These are phyloP conservation scores for Drosophila repleta DNA, from an alignment of 1,140 invertebrate genomes.

Conservation along the genomic window DNA sequence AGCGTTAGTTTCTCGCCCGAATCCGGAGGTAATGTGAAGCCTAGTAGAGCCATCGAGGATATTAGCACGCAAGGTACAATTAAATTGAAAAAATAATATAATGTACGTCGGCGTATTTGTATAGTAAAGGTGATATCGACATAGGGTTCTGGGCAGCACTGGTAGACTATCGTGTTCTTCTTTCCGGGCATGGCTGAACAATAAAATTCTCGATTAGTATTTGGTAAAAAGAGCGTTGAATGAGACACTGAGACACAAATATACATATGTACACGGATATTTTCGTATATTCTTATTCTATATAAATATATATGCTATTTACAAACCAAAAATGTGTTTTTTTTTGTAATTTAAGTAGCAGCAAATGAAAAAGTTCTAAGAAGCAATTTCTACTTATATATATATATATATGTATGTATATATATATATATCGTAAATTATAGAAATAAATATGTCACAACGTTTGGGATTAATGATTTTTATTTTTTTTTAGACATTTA, in stretches of 20 bases:
- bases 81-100: constrained; percentile 99
- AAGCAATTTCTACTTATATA: constrained; percentile 52
- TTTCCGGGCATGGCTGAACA: constrained; percentile 92
- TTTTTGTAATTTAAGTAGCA: constrained; percentile 7
- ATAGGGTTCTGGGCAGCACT: constrained; percentile 96
- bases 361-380: constrained; percentile 62
- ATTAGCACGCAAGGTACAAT: constrained; percentile 99
- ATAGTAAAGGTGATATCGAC: constrained; percentile 99
- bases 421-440: constrained; percentile 27
- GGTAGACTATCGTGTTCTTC: constrained; percentile 92
- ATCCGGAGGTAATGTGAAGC: constrained; percentile 98
- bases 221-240: constrained; percentile 16
- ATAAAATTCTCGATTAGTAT: constrained; percentile 66
- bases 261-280: constrained; percentile 49
- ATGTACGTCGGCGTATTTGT: constrained; percentile 96
- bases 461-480: constrained; percentile 37
- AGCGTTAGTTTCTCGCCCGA: constrained; percentile 99
- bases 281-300: constrained; percentile 2
- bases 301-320: constrained; percentile 37
- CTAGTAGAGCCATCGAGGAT: constrained; percentile 98
- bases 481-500: constrained; percentile 57
- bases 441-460: constrained; percentile 18
- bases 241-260: constrained; percentile 58
- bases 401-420: constrained; percentile 22
- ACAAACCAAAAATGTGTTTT: constrained; percentile 14